phyloP scores from a whole-genome alignment of 2,113 vertebrate genomes.

The Corythaixoides concolor region DNA sequence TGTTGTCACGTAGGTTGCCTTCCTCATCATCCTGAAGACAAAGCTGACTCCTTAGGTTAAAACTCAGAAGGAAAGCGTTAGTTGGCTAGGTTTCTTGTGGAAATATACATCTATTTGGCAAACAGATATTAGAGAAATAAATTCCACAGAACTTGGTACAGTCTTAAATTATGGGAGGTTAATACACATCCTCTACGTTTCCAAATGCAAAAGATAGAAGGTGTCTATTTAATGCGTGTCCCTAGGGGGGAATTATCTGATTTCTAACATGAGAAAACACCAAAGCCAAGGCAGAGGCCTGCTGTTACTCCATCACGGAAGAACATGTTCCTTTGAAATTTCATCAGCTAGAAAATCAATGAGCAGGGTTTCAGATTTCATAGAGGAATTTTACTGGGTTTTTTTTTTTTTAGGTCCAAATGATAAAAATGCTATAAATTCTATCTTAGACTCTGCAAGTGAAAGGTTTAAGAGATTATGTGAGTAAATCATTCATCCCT shows the following conservation, averaged over 20 bases:
- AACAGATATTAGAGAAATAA: slow-evolving; percentile 22
- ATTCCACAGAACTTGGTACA: background rate
- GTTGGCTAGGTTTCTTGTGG: slow-evolving; percentile 2
- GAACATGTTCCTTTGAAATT: slow-evolving; percentile 61
- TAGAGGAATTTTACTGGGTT: slow-evolving; percentile 52
- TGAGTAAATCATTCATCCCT: slow-evolving; percentile 68
- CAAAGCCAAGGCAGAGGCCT: slow-evolving; percentile 4
- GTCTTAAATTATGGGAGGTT: background rate
- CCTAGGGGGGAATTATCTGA: slow-evolving; percentile 31
- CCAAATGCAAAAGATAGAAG: slow-evolving; percentile 12
- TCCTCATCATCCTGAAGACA: background rate
- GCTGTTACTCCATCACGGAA: slow-evolving; percentile 15
- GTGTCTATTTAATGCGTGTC: background rate
- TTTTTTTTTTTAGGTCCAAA: background rate
- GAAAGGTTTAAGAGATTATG: slow-evolving; percentile 68
- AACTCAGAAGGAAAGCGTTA: background rate
- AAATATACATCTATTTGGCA: background rate
- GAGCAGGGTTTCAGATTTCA: slow-evolving; percentile 57
- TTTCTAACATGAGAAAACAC: slow-evolving; percentile 57
- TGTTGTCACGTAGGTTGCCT: background rate
- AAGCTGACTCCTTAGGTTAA: background rate
- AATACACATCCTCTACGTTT: background rate
- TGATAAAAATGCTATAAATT: slow-evolving; percentile 70
- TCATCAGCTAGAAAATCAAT: slow-evolving; percentile 66
- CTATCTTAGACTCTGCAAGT: slow-evolving; percentile 41